Percentiles rank a stretch among this genome's conserved stretches.
Evolutionary conservation across 2,113 vertebrate species (phyloP).

Genomic region (Aphyosemion australe): DNA sequence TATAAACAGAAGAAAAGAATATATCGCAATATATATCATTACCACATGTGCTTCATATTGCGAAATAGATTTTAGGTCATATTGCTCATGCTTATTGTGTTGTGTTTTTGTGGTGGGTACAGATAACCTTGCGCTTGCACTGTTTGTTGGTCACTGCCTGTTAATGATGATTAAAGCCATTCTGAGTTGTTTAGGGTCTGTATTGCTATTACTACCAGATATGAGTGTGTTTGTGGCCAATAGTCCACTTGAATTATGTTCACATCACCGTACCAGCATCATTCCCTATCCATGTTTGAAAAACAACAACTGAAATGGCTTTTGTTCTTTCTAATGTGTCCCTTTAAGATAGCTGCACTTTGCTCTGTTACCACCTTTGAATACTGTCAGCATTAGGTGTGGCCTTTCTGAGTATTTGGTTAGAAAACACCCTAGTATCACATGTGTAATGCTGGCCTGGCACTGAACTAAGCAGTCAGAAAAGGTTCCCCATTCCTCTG

Average conservation of each 20-base stretch:
- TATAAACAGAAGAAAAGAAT: too few species aligned
- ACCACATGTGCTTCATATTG: too few species aligned
- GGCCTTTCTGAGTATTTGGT: conserved; percentile 24
- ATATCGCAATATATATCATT: too few species aligned
- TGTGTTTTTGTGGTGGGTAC: neutral
- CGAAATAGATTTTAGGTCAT: too few species aligned
- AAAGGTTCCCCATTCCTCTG: conserved; percentile 52
- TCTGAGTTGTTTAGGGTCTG: neutral
- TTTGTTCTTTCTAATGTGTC: conserved; percentile 10
- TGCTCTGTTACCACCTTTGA: conserved; percentile 23
- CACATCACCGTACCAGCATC: neutral
- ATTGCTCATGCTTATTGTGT: too few species aligned
- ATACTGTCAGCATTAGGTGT: conserved; percentile 12
- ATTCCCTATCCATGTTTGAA: conserved; percentile 32
- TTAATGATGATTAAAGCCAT: too few species aligned
- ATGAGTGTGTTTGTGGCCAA: conserved; percentile 1
- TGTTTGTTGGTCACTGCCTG: too few species aligned
- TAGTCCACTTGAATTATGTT: neutral
- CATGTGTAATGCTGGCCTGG: neutral
- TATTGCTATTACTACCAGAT: neutral
- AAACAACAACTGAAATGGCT: conserved; percentile 6
- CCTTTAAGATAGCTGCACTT: conserved; percentile 11
- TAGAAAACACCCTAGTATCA: conserved; percentile 10
- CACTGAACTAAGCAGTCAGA: neutral
- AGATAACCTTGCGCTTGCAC: too few species aligned